Evolutionary conservation across 2,888 invertebrate genomes (phyloP), one percentile per base, ranked within the genome.

Genomic region (Theretra japonica): DNA sequence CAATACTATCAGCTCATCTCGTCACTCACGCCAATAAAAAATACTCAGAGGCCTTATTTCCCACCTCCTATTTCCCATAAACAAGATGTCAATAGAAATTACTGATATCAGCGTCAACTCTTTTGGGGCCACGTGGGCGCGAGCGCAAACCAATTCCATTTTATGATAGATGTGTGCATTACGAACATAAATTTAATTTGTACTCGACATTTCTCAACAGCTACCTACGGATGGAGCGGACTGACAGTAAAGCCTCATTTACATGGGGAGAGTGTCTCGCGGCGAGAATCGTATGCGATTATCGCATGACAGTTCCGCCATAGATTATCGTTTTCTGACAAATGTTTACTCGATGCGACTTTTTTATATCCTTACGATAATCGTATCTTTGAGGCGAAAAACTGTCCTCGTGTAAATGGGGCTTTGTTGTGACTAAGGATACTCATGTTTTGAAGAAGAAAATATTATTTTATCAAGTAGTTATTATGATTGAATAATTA

Each of bases 141-240:
- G 21, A 15, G 62, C 41, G 17, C 48, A 65, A 70, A 70, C 65
- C 70, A 56, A 65, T 70, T 65, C 56, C 70, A 70, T 70, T 70
- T 65, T 33, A 56, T 65, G 70, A 65, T 70, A 62, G 65, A 70
- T 70, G 56, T 48, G 28, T 53, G 59, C 65, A 70, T 56, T 56
- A 65, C 70, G 65, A 62, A 33, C 33, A 65, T 50, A 70, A 70
- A 57, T 73, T 73, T 78, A 70, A 75, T 77, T 73, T 70, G 19
- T 25, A 68, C 25, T 70, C 71, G 78, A 76, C 76, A 73, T 68
- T 73, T 25, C 62, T 65, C 21, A 60, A 50, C 25, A 28, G 53
- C 2, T 23, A 69, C 68, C 11, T 56, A 70, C 70, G 41, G 23
- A 17, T 50, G n/a, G 15, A 23, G 8, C 4, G 60, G 17, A 50